Evolutionary conservation across 2,888 invertebrate species (phyloP).

Genomic region (Liopterus haemorrhoidalis): DNA sequence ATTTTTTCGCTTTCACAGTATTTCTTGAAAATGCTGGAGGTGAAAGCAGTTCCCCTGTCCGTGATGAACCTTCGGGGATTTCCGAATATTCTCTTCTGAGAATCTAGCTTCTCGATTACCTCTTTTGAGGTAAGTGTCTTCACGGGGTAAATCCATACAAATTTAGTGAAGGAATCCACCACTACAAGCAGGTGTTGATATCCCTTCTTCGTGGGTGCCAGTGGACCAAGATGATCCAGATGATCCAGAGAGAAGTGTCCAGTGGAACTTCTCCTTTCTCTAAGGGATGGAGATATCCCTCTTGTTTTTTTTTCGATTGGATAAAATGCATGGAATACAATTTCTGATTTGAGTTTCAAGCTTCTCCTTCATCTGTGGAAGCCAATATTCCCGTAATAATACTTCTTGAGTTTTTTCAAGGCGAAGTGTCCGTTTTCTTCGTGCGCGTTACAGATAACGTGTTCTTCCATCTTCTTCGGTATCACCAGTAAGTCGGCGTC

Average conservation of each 20-base stretch:
- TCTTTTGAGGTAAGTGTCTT: constrained; percentile 25
- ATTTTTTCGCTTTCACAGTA: too few species aligned
- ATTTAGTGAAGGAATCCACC: constrained; percentile 32
- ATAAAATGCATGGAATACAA: too few species aligned
- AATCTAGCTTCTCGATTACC: constrained; percentile 17
- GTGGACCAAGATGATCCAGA: too few species aligned
- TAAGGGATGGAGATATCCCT: too few species aligned
- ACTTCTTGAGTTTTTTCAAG: constrained; percentile 6
- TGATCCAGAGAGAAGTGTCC: too few species aligned
- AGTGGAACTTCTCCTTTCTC: too few species aligned
- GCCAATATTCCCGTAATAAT: constrained; percentile 15
- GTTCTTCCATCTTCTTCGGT: constrained; percentile 1
- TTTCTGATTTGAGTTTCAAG: too few species aligned
- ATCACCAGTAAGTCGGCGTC: not conserved
- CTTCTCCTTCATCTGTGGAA: constrained; percentile 13
- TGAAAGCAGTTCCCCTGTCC: too few species aligned
- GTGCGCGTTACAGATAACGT: not conserved
- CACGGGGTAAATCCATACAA: constrained; percentile 28
- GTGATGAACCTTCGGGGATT: too few species aligned
- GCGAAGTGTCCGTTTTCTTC: not conserved
- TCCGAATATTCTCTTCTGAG: constrained; percentile 20
- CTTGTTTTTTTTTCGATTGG: too few species aligned
- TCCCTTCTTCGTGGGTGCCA: too few species aligned
- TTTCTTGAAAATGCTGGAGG: constrained; percentile 6
- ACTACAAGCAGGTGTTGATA: too few species aligned